Conservation (phyloP, 2,113 vertebrate species). For the Oplegnathus fasciatus region DNA sequence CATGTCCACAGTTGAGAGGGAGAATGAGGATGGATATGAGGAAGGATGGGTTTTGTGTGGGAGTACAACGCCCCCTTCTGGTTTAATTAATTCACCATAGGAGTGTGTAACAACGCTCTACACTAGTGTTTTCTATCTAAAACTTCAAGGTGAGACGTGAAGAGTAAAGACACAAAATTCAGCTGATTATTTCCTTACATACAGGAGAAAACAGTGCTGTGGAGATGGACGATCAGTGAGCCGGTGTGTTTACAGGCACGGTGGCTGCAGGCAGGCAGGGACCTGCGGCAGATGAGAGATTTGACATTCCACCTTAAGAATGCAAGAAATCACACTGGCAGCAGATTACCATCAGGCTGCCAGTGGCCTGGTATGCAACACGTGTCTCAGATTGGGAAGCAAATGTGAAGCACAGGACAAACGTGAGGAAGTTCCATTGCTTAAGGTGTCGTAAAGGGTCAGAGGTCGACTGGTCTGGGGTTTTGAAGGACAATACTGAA, state of each 20-base stretch:
- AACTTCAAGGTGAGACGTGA: background rate
- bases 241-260: slow-evolving; percentile 3
- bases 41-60: slow-evolving; percentile 4
- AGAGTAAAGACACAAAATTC: background rate
- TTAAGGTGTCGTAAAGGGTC: background rate
- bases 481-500: background rate
- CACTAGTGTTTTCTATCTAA: background rate
- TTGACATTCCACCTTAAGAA: slow-evolving; percentile 67
- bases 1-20: background rate
- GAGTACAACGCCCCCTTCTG: slow-evolving; percentile 48
- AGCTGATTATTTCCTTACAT: background rate
- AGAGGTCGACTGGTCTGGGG: background rate
- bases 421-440: background rate
- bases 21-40: background rate
- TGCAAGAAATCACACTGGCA: slow-evolving; percentile 61
- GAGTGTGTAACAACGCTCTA: background rate
- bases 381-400: slow-evolving; percentile 21
- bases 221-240: background rate
- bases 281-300: slow-evolving; percentile 67
- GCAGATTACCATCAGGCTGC: slow-evolving; percentile 74
- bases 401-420: slow-evolving; percentile 22
- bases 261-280: slow-evolving; percentile 46
- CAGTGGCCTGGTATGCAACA: slow-evolving; percentile 69
- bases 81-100: background rate
- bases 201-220: background rate